Evolutionary conservation across 2,888 invertebrate genomes (phyloP), one percentile per base, ranked within the genome.

Genomic region (Nomada flava): DNA sequence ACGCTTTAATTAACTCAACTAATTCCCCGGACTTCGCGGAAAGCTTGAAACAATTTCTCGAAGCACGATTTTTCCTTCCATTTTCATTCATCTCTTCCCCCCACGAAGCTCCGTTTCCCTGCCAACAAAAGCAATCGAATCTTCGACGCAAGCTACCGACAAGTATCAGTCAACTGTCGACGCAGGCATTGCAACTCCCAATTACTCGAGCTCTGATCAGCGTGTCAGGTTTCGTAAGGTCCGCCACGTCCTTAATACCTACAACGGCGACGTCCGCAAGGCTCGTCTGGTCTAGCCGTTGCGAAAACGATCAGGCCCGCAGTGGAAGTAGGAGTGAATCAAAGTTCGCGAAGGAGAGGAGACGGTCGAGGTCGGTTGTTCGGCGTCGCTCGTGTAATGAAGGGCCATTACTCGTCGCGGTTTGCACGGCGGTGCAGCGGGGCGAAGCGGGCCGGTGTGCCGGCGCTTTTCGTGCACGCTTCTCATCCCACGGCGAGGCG

Each of bases 341-440:
- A 13, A 20, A 26, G 15, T 47, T 52, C 29, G 68, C 55, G 68
- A 53, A 55, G 26, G 52, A 50, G 50, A 53, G 57, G 42, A 55
- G 62, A 64, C 47, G 53, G 62, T 62, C 47, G 79, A 76, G 70
- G 67, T 59, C 76, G 83, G 73, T 79, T 69, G 76, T 72, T 77
- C 68, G 67, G 13, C 65, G 75, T 76, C 67, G 83, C 64, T 68
- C 67, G 77, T 74, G 78, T 85, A 86, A 86, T 65, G 85, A 83
- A 79, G 85, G 79, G 71, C 83, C 81, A 81, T 87, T 85, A 85
- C 82, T 86, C 81, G 78, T 76, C 65, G 86, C 77, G 82, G 52
- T 64, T 62, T 68, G 78, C 59, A 13, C 47, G 15, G 36, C 36
- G 36, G 36, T 3, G 15, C 82, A 63, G 68, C 76, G 79, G 79